Base-by-base conservation (phyloP, 2,888 invertebrate genomes). In the Noctua comes region DNA sequence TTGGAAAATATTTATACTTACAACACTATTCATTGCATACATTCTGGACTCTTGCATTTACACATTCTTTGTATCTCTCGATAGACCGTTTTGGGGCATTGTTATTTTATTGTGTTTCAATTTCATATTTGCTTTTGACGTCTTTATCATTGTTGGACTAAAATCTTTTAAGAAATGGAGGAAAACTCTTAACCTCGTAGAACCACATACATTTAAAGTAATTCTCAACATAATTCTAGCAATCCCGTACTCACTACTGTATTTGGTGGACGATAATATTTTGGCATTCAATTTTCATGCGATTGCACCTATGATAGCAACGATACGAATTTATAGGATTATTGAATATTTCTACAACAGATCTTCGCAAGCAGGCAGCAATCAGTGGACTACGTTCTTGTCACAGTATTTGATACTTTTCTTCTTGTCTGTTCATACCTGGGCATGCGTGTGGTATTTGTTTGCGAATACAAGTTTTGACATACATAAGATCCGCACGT, bases 351-450 rank as follows among this genome's bases (percentile, higher is more conserved):
- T 96, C 88, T 95, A 94, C 70, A 90, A 93, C 36, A 95, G 94
- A 91, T 94, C 95, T n/a, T 94, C 95, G 21, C 94, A 95, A 92
- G 96, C 96, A 51, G 96, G 97, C 40, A 95, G 95, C 76, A 96
- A 96, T 88, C 97, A 96, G 88, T 96, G 96, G 95, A 95, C 95
- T 27, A 95, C 95, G 43, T 97, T 97, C 88, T 90, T 97, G 68
- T 93, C 95, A n/a, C 96, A 97, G 88, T 97, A 97, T 86, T 90
- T 97, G 2, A 94, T 95, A 84, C 92, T 96, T 48, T 95, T 97
- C 79, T 84, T 96, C 65, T 81, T 97, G 31, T 94, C 95, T 48
- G 95, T 96, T 18, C 97, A 97, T 86, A 95, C 95, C 10, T 95
- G 95, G 93, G 95, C 97, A 24, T 97, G 97, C 83, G 90, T 97